Percentiles rank a stretch among this genome's conserved stretches.
phyloP scores from a whole-genome alignment of 2,113 vertebrate genomes.

The Cygnus buccinator region DNA sequence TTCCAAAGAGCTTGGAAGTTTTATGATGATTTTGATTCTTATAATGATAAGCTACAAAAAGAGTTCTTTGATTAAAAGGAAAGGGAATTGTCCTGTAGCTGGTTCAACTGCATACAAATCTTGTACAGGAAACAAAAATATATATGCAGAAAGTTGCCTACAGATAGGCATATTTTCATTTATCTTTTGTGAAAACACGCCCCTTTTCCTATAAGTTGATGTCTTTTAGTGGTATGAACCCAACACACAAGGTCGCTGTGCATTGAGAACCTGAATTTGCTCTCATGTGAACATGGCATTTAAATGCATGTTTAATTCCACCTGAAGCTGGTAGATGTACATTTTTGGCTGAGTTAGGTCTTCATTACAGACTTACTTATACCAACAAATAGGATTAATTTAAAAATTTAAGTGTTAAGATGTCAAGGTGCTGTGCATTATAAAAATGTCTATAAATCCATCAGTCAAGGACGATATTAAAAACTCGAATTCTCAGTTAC shows the following conservation, averaged over 20 bases:
- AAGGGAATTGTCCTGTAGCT: background rate
- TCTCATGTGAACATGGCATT: background rate
- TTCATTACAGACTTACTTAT: background rate
- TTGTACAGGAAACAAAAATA: background rate
- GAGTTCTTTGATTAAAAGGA: background rate
- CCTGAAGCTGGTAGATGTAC: background rate
- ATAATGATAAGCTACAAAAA: background rate
- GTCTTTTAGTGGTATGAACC: background rate
- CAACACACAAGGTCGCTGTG: background rate
- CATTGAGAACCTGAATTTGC: background rate
- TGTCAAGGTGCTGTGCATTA: background rate
- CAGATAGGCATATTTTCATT: background rate
- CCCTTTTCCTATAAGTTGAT: background rate
- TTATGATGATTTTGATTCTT: background rate
- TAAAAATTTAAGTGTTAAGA: background rate
- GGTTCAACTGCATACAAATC: background rate
- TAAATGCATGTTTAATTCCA: background rate
- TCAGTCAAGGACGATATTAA: background rate
- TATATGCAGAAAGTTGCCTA: background rate
- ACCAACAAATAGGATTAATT: background rate
- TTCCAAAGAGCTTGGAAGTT: background rate
- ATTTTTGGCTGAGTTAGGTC: background rate
- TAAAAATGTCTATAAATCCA: background rate
- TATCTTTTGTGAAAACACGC: background rate
- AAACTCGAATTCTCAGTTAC: background rate